phyloP scores from a whole-genome alignment of 2,888 invertebrate genomes.

The Salpingus planirostris region DNA sequence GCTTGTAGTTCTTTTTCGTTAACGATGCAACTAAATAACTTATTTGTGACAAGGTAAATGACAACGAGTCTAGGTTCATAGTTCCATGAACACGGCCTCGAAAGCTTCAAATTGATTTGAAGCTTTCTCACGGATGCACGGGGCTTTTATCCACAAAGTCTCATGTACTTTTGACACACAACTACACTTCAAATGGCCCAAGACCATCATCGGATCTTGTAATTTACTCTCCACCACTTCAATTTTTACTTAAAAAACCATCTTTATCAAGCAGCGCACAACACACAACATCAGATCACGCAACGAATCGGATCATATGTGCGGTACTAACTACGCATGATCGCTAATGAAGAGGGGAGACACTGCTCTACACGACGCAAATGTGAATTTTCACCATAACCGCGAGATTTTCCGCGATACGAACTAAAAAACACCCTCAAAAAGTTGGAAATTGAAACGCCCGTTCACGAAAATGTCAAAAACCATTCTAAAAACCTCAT shows the following conservation, averaged over 20 bases:
- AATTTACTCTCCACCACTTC: slow-evolving; percentile 87
- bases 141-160: slow-evolving; percentile 48
- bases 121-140: slow-evolving; percentile 79
- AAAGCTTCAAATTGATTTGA: slow-evolving; percentile 93
- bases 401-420: too few relatives aligned
- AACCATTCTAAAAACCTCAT: too few relatives aligned
- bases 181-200: slow-evolving; percentile 41
- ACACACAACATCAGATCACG: too few relatives aligned
- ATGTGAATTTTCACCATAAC: too few relatives aligned
- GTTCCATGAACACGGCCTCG: slow-evolving; percentile 78
- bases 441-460: too few relatives aligned
- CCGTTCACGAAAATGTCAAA: too few relatives aligned
- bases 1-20: slow-evolving; percentile 92
- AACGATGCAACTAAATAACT: slow-evolving; percentile 93
- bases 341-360: too few relatives aligned
- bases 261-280: neutral
- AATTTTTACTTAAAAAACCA: slow-evolving; percentile 12
- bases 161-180: slow-evolving; percentile 39
- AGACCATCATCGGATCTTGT: slow-evolving; percentile 49
- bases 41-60: slow-evolving; percentile 98
- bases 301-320: too few relatives aligned
- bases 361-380: too few relatives aligned
- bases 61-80: slow-evolving; percentile 99
- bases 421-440: too few relatives aligned
- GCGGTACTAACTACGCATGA: too few relatives aligned